Evolutionary conservation across 2,797 vertebrate species (phyloP), one percentile per base, ranked within the genome.

Genomic region (Halcyon smyrnensis): DNA sequence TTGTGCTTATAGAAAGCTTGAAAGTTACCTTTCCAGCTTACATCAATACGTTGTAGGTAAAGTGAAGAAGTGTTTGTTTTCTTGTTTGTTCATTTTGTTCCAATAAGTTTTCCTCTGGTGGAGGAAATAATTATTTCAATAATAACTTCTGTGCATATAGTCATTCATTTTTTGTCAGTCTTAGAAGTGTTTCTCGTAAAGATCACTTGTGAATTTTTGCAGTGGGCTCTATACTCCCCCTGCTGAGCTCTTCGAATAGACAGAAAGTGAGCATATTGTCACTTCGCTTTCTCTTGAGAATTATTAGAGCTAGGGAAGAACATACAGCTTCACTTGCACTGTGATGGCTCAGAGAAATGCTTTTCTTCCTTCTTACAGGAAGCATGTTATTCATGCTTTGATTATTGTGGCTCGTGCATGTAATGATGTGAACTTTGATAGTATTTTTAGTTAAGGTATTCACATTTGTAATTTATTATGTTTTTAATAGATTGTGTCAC

Each of bases 221-320:
- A 63, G 63, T 81, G 76, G 80, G 23, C 67, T 91, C 69, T 88
- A 19, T 94, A 76, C 93, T 96, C 91, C 91, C 94, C 67, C 94
- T 96, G 28, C 89, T 90, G 87, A 95, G 56, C 89, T 88, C 28
- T 82, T 5, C 79, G 77, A 84, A 37, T 37, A 87, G 37, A 51
- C 23, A 73, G 46, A 75, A 73, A 74, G 36, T 8, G 39, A 87
- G 19, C 9, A 2, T 36, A 11, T 17, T 32, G 25, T 25, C 64
- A 28, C n/a, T 53, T 78, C 30, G 34, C 43, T 78, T 95, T 76
- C 59, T 54, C 32, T 43, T 78, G 51, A 63, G 70, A 59, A 34
- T 39, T 84, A 15, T 25, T 89, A 12, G 43, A 75, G 37, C 39
- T 65, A 46, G 21, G 6, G 8, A 88, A 53, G 46, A 63, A 19